Evolutionary conservation across 2,797 vertebrate genomes (phyloP).

Genomic region (Harpagifer antarcticus): DNA sequence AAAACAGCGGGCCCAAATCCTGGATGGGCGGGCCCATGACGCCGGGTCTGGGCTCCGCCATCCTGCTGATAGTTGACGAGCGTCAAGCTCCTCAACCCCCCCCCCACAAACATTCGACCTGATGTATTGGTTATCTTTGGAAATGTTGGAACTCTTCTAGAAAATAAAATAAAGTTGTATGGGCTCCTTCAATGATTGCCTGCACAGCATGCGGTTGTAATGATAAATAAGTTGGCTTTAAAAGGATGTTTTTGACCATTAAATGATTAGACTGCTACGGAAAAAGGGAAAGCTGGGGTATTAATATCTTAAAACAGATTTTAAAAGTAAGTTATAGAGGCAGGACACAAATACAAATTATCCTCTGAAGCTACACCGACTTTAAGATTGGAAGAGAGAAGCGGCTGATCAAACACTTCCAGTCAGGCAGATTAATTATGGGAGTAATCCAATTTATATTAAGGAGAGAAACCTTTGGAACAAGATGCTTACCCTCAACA

Average conservation of each 20-base stretch:
- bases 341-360: constrained; percentile 27
- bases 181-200: not conserved
- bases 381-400: constrained; percentile 18
- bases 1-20: too few relatives aligned
- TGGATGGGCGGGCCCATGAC: too few relatives aligned
- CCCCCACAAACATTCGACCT: not conserved
- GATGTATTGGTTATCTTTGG: constrained; percentile 3
- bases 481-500: constrained; percentile 18
- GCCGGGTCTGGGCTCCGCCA: too few relatives aligned
- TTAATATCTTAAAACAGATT: constrained; percentile 30
- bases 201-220: not conserved
- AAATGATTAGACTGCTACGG: constrained; percentile 6
- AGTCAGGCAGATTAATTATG: constrained; percentile 37
- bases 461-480: constrained; percentile 20
- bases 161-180: not conserved
- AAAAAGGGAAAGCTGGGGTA: not conserved
- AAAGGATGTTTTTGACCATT: not conserved
- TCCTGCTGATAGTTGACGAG: too few relatives aligned
- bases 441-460: constrained; percentile 28
- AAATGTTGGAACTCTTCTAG: not conserved
- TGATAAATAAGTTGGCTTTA: not conserved
- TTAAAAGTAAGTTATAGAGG: constrained; percentile 27
- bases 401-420: constrained; percentile 47
- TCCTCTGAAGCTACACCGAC: constrained; percentile 16
- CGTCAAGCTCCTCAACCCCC: too few relatives aligned